Evolutionary conservation across 1,140 invertebrate species (phyloP), one percentile per base, ranked within the genome.

Genomic region (Caenorhabditis latens): DNA sequence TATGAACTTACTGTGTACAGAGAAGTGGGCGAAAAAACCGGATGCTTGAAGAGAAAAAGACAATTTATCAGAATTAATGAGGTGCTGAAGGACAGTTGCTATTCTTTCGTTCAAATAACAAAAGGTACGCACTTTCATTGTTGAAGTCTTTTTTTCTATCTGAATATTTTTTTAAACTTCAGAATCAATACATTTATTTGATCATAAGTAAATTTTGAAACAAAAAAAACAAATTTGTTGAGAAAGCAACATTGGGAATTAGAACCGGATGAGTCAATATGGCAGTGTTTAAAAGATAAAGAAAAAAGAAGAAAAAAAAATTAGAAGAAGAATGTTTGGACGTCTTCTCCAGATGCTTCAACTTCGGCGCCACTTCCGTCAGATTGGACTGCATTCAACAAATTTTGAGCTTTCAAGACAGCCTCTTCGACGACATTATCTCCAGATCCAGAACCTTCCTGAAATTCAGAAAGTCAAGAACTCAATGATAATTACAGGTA

Each of bases 281-380:
- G 46, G 71, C 46, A 79, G 71, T 79, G 71, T 40, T 21, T 14
- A 50, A 79, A 79, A 48, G 24, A 13, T 3, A 50, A 19, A 46
- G 8, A 79, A 50, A 7, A 4, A 0, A 8, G 7, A 6, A 1
- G 4, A n/a, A n/a, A n/a, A 58, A 21, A 63, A 6, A 1, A 32
- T 71, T 71, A 71, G 42, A 71, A 79, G 21, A 79, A 79, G 71
- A 79, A 79, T 24, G 71, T 79, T 53, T 79, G 71, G 14, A 79
- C 71, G 46, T 79, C 71, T 79, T 79, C 71, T 53, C 71, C 71
- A 19, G 71, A 79, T 4, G 71, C 71, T 79, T 79, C 71, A 24
- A 50, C n/a, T 13, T 48, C 43, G 13, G 71, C n/a, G n/a, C 71
- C 71, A n/a, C 71, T 79, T 79, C 46, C 71, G 8, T 79, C 71